A percentile compares a stretch with the other conserved stretches of the same genome.
phyloP scores from a whole-genome alignment of 2,888 invertebrate species.

The Lasioglossum villosulum region DNA sequence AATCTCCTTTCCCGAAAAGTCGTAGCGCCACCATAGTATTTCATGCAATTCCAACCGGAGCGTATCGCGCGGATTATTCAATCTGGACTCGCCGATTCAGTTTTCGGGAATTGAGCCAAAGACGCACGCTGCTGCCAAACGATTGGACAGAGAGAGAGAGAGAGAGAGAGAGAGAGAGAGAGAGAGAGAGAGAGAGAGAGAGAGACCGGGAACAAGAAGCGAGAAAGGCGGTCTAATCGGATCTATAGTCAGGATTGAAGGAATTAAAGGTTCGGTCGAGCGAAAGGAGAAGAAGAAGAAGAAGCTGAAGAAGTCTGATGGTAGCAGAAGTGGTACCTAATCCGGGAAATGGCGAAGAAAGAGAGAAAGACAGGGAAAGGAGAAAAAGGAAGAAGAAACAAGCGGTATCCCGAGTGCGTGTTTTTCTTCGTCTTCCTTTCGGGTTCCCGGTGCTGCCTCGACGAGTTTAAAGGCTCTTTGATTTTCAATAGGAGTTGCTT shows the following conservation, averaged over 20 bases:
- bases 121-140: conserved; percentile 16
- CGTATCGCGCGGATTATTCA: conserved; percentile 29
- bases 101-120: conserved; percentile 25
- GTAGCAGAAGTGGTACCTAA: not conserved
- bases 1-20: conserved; percentile 1
- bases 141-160: not conserved
- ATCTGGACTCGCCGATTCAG: conserved; percentile 9
- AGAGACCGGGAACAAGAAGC: not conserved
- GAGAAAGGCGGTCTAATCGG: conserved; percentile 16
- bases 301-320: conserved; percentile 1
- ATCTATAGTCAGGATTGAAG: conserved; percentile 7
- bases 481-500: conserved; percentile 52
- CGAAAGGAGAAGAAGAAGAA: not conserved
- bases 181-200: no score
- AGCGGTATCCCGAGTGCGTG: conserved; percentile 18
- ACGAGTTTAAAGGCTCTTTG: conserved; percentile 49
- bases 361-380: not conserved
- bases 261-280: conserved; percentile 24
- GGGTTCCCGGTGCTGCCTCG: conserved; percentile 3
- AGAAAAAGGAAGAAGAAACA: conserved; percentile 17
- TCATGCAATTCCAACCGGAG: conserved; percentile 10
- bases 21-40: conserved; percentile 6
- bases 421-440: conserved; percentile 21
- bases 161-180: no score
- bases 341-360: not conserved